Base-by-base conservation (phyloP, 2,113 vertebrate species). In the Pipa parva region DNA sequence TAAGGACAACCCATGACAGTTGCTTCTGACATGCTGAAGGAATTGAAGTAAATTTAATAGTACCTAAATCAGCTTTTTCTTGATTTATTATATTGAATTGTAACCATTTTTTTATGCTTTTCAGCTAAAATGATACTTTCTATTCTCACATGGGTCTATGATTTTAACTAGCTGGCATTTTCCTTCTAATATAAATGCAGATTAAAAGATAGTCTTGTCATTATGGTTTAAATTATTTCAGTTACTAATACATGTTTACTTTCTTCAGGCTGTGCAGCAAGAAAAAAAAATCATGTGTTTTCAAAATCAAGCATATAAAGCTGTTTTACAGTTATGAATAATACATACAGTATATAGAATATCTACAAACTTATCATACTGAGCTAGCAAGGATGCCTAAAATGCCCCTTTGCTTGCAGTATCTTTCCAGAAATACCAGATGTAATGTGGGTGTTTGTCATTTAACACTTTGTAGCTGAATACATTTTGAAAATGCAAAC, bases 21-120 rank as follows among this genome's bases (percentile, higher is more conserved):
- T 67, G 28, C 55, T 26, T 59, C 28, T 67, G 64, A 67, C 64
- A 59, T 67, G n/a, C 64, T 37, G 64, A 24, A 59, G 50, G 55
- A 67, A 59, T 58, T 49, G 42, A 67, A 67, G 64, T 58, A 59
- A 50, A 67, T 59, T 67, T 67, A 59, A 59, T 59, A 67, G 64
- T 50, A 59, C 55, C 64, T 59, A 67, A 67, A 59, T 67, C 55
- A 67, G 55, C 64, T 33, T 21, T 59, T 67, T 67, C 55, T 67
- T 59, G 64, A 59, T 59, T 67, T 67, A 59, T 28, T 50, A 45
- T 45, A 20, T 17, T 67, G 45, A 67, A 58, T 59, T 50, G 27
- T 33, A 67, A 67, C 27, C 48, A 49, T 67, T 67, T 58, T n/a
- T 67, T 50, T 59, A 59, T 27, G 28, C 55, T 26, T 49, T 59